These are phyloP conservation scores for Lacerta agilis DNA, from an alignment of 2,797 vertebrate genomes.

Conservation along the genomic window DNA sequence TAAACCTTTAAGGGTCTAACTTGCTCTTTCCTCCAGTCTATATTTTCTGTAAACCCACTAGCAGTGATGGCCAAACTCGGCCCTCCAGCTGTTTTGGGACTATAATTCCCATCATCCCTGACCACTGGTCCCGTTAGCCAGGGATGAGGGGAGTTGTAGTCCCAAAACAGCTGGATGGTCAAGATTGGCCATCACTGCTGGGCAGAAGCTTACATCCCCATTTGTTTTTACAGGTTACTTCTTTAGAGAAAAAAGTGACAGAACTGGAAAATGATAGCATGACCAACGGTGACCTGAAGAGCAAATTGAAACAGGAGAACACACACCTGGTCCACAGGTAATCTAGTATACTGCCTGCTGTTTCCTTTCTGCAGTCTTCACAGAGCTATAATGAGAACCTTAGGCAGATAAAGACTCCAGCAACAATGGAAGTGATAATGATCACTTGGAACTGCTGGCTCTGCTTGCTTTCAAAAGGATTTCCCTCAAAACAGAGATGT, in stretches of 20 bases:
- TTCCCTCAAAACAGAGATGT: neutral
- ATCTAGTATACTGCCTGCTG: neutral
- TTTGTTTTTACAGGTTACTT: slow-evolving; percentile 80
- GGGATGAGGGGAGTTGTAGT: too few relatives aligned
- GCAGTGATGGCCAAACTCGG: too few relatives aligned
- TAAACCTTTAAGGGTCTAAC: too few relatives aligned
- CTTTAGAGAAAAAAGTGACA: slow-evolving; percentile 93
- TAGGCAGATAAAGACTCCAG: neutral
- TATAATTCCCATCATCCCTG: too few relatives aligned
- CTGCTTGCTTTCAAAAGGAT: neutral
- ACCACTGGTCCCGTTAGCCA: too few relatives aligned
- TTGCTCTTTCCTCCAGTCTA: neutral
- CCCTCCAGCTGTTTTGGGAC: too few relatives aligned
- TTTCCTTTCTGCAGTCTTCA: neutral
- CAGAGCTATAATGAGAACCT: neutral
- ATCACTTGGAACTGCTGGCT: neutral
- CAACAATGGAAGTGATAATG: neutral
- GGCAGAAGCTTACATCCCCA: neutral
- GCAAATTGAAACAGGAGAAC: slow-evolving; percentile 95
- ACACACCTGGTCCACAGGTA: slow-evolving; percentile 96
- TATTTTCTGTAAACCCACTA: neutral
- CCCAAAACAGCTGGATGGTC: too few relatives aligned
- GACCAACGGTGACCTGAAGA: slow-evolving; percentile 89
- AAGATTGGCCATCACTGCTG: neutral
- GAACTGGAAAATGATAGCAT: slow-evolving; percentile 92